phyloP scores from a whole-genome alignment of 2,888 invertebrate genomes.

The Tetranychus truncatus region DNA sequence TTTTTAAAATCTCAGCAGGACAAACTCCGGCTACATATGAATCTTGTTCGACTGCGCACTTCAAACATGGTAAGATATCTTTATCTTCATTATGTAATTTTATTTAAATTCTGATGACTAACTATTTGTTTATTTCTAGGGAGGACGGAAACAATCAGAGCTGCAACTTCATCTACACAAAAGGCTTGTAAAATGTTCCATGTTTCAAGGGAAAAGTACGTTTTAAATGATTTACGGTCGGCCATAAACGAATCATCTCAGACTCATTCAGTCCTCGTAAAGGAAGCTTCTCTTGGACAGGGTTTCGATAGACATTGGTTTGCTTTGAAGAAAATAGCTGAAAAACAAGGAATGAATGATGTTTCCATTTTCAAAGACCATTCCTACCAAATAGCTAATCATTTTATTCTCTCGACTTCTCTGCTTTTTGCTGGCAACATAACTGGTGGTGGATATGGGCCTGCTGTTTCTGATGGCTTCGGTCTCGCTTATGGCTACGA shows the following conservation, averaged over 20 bases:
- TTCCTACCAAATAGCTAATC: constrained; percentile 58
- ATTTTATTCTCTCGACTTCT: constrained; percentile 81
- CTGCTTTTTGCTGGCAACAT: constrained; percentile 72
- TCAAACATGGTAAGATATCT: constrained; percentile 48
- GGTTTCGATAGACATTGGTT: constrained; percentile 93
- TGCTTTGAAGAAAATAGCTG: constrained; percentile 55
- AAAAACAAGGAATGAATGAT: constrained; percentile 35
- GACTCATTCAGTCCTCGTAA: constrained; percentile 59
- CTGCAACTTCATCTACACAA: constrained; percentile 70
- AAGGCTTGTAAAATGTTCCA: constrained; percentile 39
- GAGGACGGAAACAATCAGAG: constrained; percentile 83
- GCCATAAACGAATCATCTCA: constrained; percentile 62
- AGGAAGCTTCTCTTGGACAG: constrained; percentile 88
- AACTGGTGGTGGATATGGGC: constrained; percentile 77
- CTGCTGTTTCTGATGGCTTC: constrained; percentile 70
- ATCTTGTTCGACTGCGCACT: constrained; percentile 91
- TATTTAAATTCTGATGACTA: not conserved
- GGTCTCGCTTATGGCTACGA: constrained; percentile 80
- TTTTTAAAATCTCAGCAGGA: constrained; percentile 43
- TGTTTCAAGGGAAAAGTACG: constrained; percentile 33
- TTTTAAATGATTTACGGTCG: constrained; percentile 43
- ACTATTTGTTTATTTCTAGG: constrained; percentile 32
- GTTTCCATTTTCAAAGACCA: constrained; percentile 54
- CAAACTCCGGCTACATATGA: constrained; percentile 74
- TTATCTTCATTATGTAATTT: not conserved